Conservation (phyloP, 2,888 invertebrate genomes). For the Trisateles emortualis region DNA sequence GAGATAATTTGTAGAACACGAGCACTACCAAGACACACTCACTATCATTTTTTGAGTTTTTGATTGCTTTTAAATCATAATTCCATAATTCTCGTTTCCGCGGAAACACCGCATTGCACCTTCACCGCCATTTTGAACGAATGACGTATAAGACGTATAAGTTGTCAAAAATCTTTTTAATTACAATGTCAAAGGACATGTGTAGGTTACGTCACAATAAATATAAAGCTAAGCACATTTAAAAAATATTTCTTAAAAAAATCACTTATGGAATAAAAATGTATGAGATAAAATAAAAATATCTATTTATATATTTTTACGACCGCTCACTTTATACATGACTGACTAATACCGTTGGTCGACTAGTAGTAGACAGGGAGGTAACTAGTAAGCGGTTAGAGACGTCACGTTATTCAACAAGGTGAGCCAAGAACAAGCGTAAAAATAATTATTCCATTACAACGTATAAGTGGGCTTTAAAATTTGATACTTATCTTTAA, state of each 20-base stretch:
- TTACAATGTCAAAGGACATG: slow-evolving; percentile 13
- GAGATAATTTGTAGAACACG: slow-evolving; percentile 60
- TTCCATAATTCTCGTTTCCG: slow-evolving; percentile 76
- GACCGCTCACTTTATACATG: background rate
- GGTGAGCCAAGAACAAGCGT: slow-evolving; percentile 6
- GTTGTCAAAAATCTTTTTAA: slow-evolving; percentile 44
- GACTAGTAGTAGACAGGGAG: slow-evolving; percentile 3
- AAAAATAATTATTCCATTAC: background rate
- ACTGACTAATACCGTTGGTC: slow-evolving; percentile 10
- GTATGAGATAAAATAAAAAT: background rate
- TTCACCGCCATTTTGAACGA: slow-evolving; percentile 74
- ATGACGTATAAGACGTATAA: slow-evolving; percentile 50
- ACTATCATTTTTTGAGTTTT: slow-evolving; percentile 73
- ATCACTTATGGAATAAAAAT: too few species aligned
- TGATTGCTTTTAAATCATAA: slow-evolving; percentile 74
- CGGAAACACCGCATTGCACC: slow-evolving; percentile 86
- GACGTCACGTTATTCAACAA: background rate
- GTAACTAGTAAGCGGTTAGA: background rate
- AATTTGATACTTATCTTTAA: too few species aligned
- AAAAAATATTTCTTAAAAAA: too few species aligned
- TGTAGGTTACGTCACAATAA: background rate
- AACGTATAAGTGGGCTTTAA: background rate
- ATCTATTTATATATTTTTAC: background rate
- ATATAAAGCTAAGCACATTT: background rate
- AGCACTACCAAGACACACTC: slow-evolving; percentile 70